A percentile compares a stretch with the other conserved stretches of the same genome.
These are phyloP conservation scores for Bhutanitis thaidina DNA, from an alignment of 2,888 invertebrate genomes.

Conservation along the genomic window DNA sequence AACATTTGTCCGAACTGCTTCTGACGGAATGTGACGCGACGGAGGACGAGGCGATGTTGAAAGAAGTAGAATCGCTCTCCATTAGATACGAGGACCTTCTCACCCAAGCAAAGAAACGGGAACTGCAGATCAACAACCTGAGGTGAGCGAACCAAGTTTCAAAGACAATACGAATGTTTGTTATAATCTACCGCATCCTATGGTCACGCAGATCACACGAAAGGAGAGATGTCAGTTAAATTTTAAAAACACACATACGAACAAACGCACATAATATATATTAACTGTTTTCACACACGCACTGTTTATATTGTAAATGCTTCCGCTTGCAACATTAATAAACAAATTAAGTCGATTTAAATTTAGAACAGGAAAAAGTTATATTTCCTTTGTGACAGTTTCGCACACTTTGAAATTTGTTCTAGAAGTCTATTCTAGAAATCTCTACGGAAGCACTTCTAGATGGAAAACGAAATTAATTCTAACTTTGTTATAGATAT, in stretches of 20 bases:
- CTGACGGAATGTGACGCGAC: slow-evolving; percentile 86
- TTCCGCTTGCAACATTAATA: slow-evolving; percentile 6
- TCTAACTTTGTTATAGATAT: no score
- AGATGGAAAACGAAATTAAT: no score
- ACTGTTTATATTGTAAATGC: slow-evolving; percentile 3
- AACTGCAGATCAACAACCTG: slow-evolving; percentile 87
- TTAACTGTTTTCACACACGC: slow-evolving; percentile 5
- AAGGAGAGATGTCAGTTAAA: slow-evolving; percentile 7
- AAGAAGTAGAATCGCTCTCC: slow-evolving; percentile 82
- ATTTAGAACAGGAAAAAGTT: neutral
- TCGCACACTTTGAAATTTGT: neutral
- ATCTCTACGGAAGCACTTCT: no score
- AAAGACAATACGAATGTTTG: neutral
- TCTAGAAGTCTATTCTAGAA: no score
- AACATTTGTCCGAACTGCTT: slow-evolving; percentile 87
- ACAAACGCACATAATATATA: neutral
- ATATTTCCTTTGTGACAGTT: no score
- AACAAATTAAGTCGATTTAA: neutral
- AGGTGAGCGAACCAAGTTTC: slow-evolving; percentile 77
- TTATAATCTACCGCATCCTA: neutral
- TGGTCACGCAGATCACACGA: slow-evolving; percentile 10
- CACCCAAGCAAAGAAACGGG: slow-evolving; percentile 85
- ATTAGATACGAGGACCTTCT: slow-evolving; percentile 85
- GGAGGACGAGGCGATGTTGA: slow-evolving; percentile 82
- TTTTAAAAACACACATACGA: neutral